Evolutionary conservation across 2,888 invertebrate species (phyloP).

Genomic region (Euplagia quadripunctaria): DNA sequence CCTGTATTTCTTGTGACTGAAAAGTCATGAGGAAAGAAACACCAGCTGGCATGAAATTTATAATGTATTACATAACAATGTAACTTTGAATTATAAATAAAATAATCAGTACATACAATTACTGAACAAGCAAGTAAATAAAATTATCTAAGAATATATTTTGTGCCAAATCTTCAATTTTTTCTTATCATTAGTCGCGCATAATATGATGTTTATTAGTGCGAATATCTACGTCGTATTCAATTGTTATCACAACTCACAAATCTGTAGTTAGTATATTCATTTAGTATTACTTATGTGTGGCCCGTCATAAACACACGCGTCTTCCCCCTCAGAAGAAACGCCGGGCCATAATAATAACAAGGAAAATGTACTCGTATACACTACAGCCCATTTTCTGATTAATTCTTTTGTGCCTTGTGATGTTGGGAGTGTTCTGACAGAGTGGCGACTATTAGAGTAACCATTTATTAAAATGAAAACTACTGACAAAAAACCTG

Average conservation of each 20-base stretch:
- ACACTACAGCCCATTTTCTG: not conserved
- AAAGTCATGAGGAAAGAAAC: too few species aligned
- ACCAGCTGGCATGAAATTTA: not conserved
- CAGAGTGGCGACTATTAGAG: not conserved
- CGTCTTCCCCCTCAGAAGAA: not conserved
- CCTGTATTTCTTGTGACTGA: too few species aligned
- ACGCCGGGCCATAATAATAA: not conserved
- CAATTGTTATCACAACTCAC: not conserved
- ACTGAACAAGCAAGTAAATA: not conserved
- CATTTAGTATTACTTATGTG: not conserved
- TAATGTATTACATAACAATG: not conserved
- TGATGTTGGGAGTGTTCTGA: not conserved
- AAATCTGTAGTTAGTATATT: not conserved
- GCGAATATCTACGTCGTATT: not conserved
- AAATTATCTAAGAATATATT: not conserved
- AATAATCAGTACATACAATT: not conserved
- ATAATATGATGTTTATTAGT: not conserved
- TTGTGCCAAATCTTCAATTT: not conserved
- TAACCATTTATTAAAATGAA: too few species aligned
- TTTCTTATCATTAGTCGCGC: not conserved
- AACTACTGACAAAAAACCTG: not conserved
- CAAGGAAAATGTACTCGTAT: not conserved
- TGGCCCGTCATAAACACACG: not conserved
- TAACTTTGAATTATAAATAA: not conserved
- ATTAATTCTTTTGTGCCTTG: not conserved